Base-by-base conservation (phyloP, 2,797 vertebrate species). In the Cyprinella venusta region DNA sequence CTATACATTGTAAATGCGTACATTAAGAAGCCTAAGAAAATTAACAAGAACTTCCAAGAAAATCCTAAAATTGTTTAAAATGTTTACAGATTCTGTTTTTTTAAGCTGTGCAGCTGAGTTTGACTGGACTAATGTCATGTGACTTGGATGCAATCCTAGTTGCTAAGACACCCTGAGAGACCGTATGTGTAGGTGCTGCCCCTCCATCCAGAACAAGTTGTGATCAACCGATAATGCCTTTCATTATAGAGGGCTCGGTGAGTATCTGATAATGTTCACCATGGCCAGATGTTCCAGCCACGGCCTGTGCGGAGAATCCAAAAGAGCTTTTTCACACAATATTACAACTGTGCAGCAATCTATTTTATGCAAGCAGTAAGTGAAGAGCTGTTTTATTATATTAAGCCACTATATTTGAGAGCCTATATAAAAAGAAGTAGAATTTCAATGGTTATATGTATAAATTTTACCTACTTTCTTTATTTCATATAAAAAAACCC, bases 161-260 rank as follows among this genome's bases (percentile, higher is more conserved):
- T 88, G 83, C 85, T 81, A 85, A 79, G 85, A 85, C 85, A 85
- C 81, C 77, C 52, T 65, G 54, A 48, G 76, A 85, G 75, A 86
- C 67, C 52, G 59, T 79, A 71, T 65, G 42, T 76, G 80, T 81
- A 80, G 80, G 50, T 78, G 40, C 79, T 40, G 75, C 70, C 68
- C 68, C 87, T 88, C 36, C 42, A 82, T 65, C 54, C 80, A 76
- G 70, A 82, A 82, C 75, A 70, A 76, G 81, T 76, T 85, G 87
- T 88, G 87, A 88, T 88, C 81, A 81, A 86, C 80, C 36, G 87
- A 86, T 88, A 88, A 88, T 86, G 83, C 54, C 85, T 88, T 88
- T 86, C 87, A 88, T 88, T 88, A 86, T 76, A 26, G 76, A 76
- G 54, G 56, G 77, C 83, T 78, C 61, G 74, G 16, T 64, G 42